Conservation (phyloP, 2,888 invertebrate species). For the Metopia argyrocephala region DNA sequence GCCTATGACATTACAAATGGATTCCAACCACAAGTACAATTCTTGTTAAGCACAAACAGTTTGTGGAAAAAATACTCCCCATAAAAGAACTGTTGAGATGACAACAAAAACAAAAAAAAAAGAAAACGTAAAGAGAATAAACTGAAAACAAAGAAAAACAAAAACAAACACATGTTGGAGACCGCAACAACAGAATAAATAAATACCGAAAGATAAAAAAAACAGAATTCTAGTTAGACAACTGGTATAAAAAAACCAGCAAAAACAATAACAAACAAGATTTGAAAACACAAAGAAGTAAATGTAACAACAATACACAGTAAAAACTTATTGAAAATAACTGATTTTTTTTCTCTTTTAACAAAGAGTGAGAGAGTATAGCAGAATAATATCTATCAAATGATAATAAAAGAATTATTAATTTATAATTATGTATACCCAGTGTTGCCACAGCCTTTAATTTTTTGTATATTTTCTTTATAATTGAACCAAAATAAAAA, state of each 20-base stretch:
- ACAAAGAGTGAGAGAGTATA: background rate
- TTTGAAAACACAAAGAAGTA: conserved; percentile 18
- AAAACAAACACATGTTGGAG: conserved; percentile 56
- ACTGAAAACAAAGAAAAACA: conserved; percentile 14
- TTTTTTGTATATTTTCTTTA: no score
- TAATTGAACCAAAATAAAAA: no score
- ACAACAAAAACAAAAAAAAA: background rate
- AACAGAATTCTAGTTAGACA: conserved; percentile 33
- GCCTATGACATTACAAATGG: no score
- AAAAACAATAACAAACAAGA: conserved; percentile 11
- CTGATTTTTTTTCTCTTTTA: background rate
- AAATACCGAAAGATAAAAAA: background rate
- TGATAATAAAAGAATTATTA: background rate
- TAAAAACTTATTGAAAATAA: conserved; percentile 13
- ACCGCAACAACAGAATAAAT: conserved; percentile 12
- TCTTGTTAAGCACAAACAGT: background rate
- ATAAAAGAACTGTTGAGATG: background rate
- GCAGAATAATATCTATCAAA: background rate
- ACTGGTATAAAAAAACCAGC: conserved; percentile 33
- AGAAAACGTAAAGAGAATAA: background rate
- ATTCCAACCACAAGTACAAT: no score
- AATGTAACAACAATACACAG: background rate
- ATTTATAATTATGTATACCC: no score
- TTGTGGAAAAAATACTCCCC: background rate
- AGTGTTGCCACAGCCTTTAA: no score